phyloP scores from a whole-genome alignment of 2,797 vertebrate genomes.

The Borostomias antarcticus region DNA sequence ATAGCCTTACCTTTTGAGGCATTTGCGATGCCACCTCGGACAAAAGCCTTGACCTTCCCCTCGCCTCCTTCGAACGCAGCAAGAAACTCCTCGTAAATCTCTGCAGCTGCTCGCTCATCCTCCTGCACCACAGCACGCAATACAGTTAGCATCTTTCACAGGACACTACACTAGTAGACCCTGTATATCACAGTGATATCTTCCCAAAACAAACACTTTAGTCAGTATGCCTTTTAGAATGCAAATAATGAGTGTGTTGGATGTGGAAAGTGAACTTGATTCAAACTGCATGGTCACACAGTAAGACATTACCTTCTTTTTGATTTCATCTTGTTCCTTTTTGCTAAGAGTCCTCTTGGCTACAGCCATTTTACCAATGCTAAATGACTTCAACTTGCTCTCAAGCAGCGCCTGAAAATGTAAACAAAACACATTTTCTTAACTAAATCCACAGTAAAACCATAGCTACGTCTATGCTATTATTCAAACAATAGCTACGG shows the following conservation, averaged over 20 bases:
- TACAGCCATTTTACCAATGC: conserved; percentile 96
- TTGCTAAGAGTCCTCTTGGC: conserved; percentile 96
- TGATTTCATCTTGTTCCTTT: conserved; percentile 97
- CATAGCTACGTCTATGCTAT: too few relatives aligned
- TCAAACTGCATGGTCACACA: too few relatives aligned
- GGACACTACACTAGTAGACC: neutral
- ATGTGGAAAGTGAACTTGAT: too few relatives aligned
- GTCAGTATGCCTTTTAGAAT: too few relatives aligned
- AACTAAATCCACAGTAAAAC: too few relatives aligned
- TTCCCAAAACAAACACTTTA: too few relatives aligned
- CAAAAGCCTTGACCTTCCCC: conserved; percentile 97
- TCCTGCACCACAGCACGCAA: conserved; percentile 76
- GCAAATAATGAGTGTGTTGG: too few relatives aligned
- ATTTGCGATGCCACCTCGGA: conserved; percentile 96
- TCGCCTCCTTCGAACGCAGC: conserved; percentile 98
- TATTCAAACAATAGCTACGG: too few relatives aligned
- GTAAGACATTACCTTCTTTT: conserved; percentile 93
- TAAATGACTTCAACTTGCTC: conserved; percentile 96
- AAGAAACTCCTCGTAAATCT: conserved; percentile 99
- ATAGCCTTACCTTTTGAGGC: conserved; percentile 94
- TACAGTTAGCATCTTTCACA: neutral
- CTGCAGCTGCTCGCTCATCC: conserved; percentile 97
- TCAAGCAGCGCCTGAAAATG: conserved; percentile 86
- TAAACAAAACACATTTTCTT: conserved; percentile 12
- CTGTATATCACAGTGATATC: too few relatives aligned